phyloP scores from a whole-genome alignment of 2,113 vertebrate genomes.

The Callithrix jacchus region DNA sequence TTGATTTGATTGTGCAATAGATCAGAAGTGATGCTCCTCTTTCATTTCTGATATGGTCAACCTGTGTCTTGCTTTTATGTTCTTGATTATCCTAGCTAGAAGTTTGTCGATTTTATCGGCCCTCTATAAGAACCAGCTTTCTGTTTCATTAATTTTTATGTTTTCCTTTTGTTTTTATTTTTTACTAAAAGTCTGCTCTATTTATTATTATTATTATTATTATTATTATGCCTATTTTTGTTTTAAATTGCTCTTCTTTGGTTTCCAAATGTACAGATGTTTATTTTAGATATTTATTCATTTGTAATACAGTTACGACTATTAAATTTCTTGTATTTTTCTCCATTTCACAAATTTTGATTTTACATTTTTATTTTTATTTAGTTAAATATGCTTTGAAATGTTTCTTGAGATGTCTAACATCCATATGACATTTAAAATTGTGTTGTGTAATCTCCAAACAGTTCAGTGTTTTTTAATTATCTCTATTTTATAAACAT shows the following conservation, averaged over 20 bases:
- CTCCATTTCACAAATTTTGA: neutral
- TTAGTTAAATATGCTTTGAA: neutral
- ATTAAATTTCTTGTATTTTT: neutral
- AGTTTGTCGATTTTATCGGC: neutral
- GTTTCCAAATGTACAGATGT: neutral
- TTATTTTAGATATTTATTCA: neutral
- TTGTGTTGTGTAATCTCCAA: neutral
- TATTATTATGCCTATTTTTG: neutral
- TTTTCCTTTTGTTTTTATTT: neutral
- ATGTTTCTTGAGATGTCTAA: neutral
- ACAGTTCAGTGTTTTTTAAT: neutral
- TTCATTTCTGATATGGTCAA: neutral
- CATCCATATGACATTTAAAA: neutral
- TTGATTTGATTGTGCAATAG: neutral
- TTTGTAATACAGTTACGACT: neutral
- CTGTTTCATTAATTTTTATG: neutral
- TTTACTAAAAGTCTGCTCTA: too few species aligned
- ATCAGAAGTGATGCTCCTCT: neutral
- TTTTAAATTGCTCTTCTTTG: neutral
- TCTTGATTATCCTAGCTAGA: neutral
- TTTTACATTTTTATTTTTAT: neutral
- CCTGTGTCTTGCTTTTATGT: neutral
- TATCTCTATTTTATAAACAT: neutral
- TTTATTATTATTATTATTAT: neutral
- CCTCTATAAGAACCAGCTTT: neutral